Evolutionary conservation across 2,888 invertebrate species (phyloP).

Genomic region (Cyrtodaria siliqua): DNA sequence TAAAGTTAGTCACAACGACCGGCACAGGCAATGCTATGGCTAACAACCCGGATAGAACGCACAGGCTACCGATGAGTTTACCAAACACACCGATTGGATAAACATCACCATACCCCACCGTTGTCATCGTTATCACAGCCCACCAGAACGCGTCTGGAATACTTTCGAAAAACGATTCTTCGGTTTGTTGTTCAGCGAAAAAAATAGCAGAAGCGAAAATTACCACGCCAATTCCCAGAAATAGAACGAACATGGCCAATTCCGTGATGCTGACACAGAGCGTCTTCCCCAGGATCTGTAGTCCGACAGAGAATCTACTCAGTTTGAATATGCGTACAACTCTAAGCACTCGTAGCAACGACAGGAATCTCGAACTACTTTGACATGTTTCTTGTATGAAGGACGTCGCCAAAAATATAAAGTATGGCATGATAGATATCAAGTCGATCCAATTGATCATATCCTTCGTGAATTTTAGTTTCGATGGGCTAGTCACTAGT

Average conservation of each 20-base stretch:
- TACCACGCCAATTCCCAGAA: constrained; percentile 84
- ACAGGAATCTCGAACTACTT: constrained; percentile 74
- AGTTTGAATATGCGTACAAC: constrained; percentile 84
- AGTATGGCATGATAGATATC: constrained; percentile 84
- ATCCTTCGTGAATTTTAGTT: constrained; percentile 77
- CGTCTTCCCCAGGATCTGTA: constrained; percentile 84
- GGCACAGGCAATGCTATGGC: constrained; percentile 87
- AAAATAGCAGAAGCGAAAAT: constrained; percentile 84
- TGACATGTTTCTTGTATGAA: constrained; percentile 71
- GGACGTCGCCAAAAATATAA: constrained; percentile 78
- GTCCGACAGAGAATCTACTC: constrained; percentile 84
- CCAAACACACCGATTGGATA: constrained; percentile 85
- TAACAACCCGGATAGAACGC: constrained; percentile 86
- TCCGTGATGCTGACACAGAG: constrained; percentile 82
- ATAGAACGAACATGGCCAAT: constrained; percentile 83
- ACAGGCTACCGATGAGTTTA: constrained; percentile 85
- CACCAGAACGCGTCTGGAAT: constrained; percentile 86
- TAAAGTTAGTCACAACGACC: constrained; percentile 87
- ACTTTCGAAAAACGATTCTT: constrained; percentile 77
- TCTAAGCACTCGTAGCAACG: constrained; percentile 80
- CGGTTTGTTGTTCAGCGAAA: constrained; percentile 81
- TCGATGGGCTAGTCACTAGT: constrained; percentile 79
- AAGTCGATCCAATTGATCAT: constrained; percentile 84
- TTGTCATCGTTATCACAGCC: constrained; percentile 85
- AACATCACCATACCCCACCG: constrained; percentile 85